These are phyloP conservation scores for Gopherus evgoodei DNA, from an alignment of 2,113 vertebrate genomes.

Conservation along the genomic window DNA sequence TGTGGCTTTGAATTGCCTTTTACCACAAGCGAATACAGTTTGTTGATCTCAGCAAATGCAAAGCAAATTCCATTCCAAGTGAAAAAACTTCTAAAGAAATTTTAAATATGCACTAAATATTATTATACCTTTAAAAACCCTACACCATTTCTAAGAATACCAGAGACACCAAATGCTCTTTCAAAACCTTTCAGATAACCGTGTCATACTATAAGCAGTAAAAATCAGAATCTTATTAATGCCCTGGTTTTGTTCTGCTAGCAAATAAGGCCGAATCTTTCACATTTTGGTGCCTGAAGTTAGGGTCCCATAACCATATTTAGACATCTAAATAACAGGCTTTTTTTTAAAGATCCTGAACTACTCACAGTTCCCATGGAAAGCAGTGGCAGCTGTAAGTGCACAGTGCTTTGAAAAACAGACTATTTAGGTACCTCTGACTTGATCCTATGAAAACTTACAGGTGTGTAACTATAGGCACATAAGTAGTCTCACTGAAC, in stretches of 20 bases:
- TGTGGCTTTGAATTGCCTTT: background rate
- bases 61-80: fast-evolving
- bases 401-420: fast-evolving
- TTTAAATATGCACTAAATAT: background rate
- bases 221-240: background rate
- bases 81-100: fast-evolving
- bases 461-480: background rate
- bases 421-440: background rate
- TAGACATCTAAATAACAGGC: background rate
- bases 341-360: background rate
- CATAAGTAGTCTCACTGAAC: background rate
- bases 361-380: fast-evolving
- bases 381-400: background rate
- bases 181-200: fast-evolving
- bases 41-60: fast-evolving
- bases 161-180: background rate
- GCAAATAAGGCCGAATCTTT: background rate
- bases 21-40: background rate
- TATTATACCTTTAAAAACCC: background rate
- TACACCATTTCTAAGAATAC: fast-evolving
- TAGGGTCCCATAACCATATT: fast-evolving
- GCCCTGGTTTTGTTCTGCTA: fast-evolving
- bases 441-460: background rate
- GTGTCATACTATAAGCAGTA: fast-evolving
- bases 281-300: background rate